phyloP scores from a whole-genome alignment of 1,140 invertebrate genomes.

The Homarus americanus region DNA sequence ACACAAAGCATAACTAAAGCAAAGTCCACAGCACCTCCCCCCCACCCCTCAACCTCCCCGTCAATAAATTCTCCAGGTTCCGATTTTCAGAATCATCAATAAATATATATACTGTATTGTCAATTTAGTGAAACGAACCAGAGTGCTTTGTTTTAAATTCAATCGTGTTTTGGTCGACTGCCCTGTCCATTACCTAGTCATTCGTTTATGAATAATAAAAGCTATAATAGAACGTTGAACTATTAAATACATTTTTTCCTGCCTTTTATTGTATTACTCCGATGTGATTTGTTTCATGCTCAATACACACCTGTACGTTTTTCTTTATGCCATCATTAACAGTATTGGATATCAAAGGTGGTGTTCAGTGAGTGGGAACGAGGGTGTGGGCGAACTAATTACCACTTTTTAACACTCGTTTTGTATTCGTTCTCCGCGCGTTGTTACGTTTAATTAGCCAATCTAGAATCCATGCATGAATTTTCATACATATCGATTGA shows the following conservation, averaged over 20 bases:
- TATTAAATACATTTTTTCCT: neutral
- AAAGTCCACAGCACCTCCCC: neutral
- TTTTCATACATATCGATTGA: too few relatives aligned
- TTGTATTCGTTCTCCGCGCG: too few relatives aligned
- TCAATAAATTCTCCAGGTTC: neutral
- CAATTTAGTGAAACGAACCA: slow-evolving; percentile 12
- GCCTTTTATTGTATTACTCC: neutral
- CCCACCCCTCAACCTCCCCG: neutral
- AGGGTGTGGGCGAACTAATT: too few relatives aligned
- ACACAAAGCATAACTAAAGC: neutral
- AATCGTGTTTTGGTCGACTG: slow-evolving; percentile 10
- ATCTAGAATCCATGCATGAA: too few relatives aligned
- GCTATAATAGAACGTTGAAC: neutral
- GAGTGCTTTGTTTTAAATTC: slow-evolving; percentile 12
- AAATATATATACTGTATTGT: slow-evolving; percentile 11
- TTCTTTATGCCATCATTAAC: neutral
- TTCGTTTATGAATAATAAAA: slow-evolving; percentile 8
- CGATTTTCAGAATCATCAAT: slow-evolving; percentile 1
- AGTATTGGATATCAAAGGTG: neutral
- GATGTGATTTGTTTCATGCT: neutral
- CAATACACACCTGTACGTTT: neutral
- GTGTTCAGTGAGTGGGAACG: too few relatives aligned
- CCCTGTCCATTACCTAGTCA: slow-evolving; percentile 6
- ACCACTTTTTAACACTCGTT: too few relatives aligned
- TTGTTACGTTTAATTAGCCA: too few relatives aligned